Conservation (phyloP, 1,140 invertebrate genomes). For the Solenopsis fugax region DNA sequence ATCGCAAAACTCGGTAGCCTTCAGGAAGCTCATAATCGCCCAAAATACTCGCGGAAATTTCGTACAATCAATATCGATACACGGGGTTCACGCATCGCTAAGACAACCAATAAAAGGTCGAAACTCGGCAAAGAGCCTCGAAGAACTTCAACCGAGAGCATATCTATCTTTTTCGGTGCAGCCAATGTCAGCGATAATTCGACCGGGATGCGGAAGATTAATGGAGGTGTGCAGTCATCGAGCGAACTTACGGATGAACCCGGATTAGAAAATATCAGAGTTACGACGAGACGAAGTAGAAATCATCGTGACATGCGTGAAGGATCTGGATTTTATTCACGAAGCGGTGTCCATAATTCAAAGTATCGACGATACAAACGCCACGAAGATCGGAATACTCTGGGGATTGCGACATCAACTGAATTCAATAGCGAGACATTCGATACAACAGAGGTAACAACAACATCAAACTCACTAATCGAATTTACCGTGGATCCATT, state of each 20-base stretch:
- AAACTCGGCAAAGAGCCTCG: neutral
- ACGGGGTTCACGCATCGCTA: neutral
- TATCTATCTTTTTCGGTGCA: slow-evolving; percentile 21
- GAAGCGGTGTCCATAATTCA: slow-evolving; percentile 1
- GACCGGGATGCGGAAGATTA: slow-evolving; percentile 27
- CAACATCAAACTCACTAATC: neutral
- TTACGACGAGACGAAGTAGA: neutral
- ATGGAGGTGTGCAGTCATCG: slow-evolving; percentile 4
- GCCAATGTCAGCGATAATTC: slow-evolving; percentile 32
- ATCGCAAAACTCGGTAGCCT: neutral
- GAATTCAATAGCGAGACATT: neutral
- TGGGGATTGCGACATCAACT: neutral
- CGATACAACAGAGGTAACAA: neutral
- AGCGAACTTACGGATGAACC: neutral
- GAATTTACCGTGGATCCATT: slow-evolving; percentile 16
- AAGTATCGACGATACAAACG: slow-evolving; percentile 42
- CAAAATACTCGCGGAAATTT: slow-evolving; percentile 19
- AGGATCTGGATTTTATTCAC: slow-evolving; percentile 4
- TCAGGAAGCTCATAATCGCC: neutral
- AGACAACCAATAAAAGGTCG: neutral
- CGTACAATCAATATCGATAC: neutral
- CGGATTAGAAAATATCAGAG: slow-evolving; percentile 8
- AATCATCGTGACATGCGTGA: neutral
- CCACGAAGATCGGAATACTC: slow-evolving; percentile 2
- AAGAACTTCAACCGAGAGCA: neutral